phyloP scores from a whole-genome alignment of 2,113 vertebrate species.

The Platysternon megacephalum region DNA sequence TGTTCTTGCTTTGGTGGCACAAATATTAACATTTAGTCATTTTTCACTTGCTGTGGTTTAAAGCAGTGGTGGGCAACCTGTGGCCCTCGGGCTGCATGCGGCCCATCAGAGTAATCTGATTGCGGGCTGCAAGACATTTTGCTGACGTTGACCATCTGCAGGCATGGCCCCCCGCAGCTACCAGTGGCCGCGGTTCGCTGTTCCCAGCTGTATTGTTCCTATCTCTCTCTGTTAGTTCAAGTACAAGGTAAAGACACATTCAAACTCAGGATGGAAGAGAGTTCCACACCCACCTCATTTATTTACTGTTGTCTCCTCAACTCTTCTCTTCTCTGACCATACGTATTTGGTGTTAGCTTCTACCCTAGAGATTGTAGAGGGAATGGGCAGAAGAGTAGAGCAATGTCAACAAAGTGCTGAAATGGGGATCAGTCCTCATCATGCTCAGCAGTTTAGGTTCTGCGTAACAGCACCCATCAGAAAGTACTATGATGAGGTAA shows the following conservation, averaged over 20 bases:
- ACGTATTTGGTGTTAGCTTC: neutral
- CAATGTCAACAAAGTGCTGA: neutral
- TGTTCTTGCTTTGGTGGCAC: conserved; percentile 26
- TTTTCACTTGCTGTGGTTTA: conserved; percentile 17
- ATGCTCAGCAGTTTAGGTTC: neutral
- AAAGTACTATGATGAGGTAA: neutral
- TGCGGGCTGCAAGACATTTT: too few relatives aligned
- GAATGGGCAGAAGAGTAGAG: neutral
- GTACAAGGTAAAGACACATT: neutral
- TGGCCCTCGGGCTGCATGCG: too few relatives aligned
- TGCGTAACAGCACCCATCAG: neutral
- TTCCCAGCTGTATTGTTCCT: conserved; percentile 36
- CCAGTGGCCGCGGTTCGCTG: too few relatives aligned
- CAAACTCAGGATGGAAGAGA: neutral
- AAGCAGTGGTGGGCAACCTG: neutral
- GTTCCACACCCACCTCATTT: neutral
- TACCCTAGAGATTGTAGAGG: rapidly evolving
- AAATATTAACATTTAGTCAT: conserved; percentile 34
- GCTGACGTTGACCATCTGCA: too few relatives aligned
- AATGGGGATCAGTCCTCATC: neutral
- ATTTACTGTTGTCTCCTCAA: neutral
- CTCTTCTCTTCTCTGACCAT: neutral
- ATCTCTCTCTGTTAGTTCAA: conserved; percentile 47
- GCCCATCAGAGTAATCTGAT: too few relatives aligned
- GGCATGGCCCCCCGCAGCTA: too few relatives aligned